Evolutionary conservation across 2,113 vertebrate genomes (phyloP), one percentile per base, ranked within the genome.

Genomic region (Menura novaehollandiae): DNA sequence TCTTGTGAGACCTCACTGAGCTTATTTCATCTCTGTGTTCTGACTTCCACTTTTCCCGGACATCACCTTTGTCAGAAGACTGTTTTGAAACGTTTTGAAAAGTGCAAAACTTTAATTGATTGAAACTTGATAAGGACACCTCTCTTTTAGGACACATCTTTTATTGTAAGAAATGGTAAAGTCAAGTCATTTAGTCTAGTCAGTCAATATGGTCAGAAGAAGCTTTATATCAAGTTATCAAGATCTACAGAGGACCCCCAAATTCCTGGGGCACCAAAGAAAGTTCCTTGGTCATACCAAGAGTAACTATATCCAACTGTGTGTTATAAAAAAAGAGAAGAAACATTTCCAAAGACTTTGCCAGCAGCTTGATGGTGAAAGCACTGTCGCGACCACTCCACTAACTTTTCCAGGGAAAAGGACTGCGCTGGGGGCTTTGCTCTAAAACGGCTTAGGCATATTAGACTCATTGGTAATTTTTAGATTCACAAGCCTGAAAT

Each of bases 301-400:
- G 7, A 68, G 7, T 43, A 55, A 16, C 11, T 52, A 5, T 51
- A 18, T 41, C 13, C 41, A 82, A 8, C 14, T 73, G 11, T 28
- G 9, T 33, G 47, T 37, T 18, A 59, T 3, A 56, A 64, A 63
- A 78, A 1, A 22, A 49, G 56, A 83, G 55, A 4, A 53, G 24
- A 44, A 94, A 62, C 2, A 11, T 32, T n/a, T 62, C 21, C 53
- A 41, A 66, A 60, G 23, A 22, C 11, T 49, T 87, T 69, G 10
- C 15, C 35, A 75, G 52, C 5, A 63, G 10, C 28, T 76, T 66
- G 26, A 35, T 63, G 11, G 13, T 44, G 23, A 83, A 77, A 71
- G 2, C 4, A 33, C 13, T 20, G 13, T 28, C 1, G 1, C 0
- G 0, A 66, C 9, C 24, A 19, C 21, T 75, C 22, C 11, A 28